These are phyloP conservation scores for Hetaerina americana DNA, from an alignment of 1,140 invertebrate genomes.

Conservation along the genomic window DNA sequence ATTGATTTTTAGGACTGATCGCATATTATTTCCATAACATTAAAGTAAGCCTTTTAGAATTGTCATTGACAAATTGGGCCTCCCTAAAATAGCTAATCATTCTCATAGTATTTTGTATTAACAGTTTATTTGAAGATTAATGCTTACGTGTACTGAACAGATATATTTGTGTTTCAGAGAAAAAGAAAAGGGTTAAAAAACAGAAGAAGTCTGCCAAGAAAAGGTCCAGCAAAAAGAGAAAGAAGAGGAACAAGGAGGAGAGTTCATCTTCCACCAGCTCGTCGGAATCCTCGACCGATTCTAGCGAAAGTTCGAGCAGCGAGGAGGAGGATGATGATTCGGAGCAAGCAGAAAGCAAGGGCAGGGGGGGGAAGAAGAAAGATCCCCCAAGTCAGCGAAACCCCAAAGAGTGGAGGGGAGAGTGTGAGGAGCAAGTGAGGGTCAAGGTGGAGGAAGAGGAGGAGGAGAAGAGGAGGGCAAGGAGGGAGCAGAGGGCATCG, in stretches of 20 bases:
- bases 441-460: not conserved
- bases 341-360: not conserved
- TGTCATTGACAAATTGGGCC: not conserved
- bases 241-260: conserved; percentile 3
- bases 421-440: not conserved
- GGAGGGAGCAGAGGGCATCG: not conserved
- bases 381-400: not conserved
- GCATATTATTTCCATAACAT: not conserved
- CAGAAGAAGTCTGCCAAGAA: not conserved
- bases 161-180: not conserved
- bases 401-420: not conserved
- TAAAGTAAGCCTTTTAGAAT: not conserved
- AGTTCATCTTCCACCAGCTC: not conserved
- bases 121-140: not conserved
- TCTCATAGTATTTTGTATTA: not conserved
- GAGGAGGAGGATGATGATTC: not conserved
- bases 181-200: not conserved
- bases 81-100: not conserved
- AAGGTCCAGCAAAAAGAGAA: not conserved
- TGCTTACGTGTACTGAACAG: not conserved
- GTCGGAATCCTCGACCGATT: not conserved
- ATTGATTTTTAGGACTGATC: not conserved
- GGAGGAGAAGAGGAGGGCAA: not conserved
- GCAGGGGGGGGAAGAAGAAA: not conserved
- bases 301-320: not conserved